Percentiles rank a stretch among this genome's conserved stretches.
These are phyloP conservation scores for Pempheris klunzingeri DNA, from an alignment of 2,797 vertebrate species.

Conservation along the genomic window DNA sequence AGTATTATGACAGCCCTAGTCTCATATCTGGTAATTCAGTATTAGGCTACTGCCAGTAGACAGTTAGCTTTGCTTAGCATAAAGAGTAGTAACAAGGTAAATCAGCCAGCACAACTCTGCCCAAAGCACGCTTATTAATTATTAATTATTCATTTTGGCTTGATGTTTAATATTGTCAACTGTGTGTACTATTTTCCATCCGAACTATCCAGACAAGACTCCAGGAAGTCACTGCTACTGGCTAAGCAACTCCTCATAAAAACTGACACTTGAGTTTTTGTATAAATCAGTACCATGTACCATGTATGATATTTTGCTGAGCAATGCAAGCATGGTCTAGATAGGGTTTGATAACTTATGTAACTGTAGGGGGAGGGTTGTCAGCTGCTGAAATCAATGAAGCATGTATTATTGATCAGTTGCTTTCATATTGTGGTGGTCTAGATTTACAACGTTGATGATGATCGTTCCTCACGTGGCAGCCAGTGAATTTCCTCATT, in stretches of 20 bases:
- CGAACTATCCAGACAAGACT: too few species aligned
- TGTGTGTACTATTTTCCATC: not conserved
- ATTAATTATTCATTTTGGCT: too few species aligned
- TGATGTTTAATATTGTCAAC: too few species aligned
- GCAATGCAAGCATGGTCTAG: slow-evolving; percentile 18
- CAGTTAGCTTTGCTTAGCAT: too few species aligned
- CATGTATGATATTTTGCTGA: slow-evolving; percentile 12
- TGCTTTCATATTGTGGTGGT: slow-evolving; percentile 65
- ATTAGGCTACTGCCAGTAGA: too few species aligned
- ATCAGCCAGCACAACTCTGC: too few species aligned
- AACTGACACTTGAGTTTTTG: not conserved
- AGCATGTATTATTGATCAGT: slow-evolving; percentile 69
- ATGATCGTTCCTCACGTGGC: slow-evolving; percentile 62
- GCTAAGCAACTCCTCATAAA: not conserved
- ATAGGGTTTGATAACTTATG: slow-evolving; percentile 53
- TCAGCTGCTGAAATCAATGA: slow-evolving; percentile 64
- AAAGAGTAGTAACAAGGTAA: too few species aligned
- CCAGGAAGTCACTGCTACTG: too few species aligned
- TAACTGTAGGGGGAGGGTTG: slow-evolving; percentile 51
- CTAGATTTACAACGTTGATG: slow-evolving; percentile 54
- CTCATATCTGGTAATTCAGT: not conserved
- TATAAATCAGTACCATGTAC: too few species aligned
- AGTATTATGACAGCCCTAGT: too few species aligned
- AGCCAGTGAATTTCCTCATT: slow-evolving; percentile 59
- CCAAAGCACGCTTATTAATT: too few species aligned